These are phyloP conservation scores for Nesidiocoris tenuis DNA, from an alignment of 2,888 invertebrate genomes.

Conservation along the genomic window DNA sequence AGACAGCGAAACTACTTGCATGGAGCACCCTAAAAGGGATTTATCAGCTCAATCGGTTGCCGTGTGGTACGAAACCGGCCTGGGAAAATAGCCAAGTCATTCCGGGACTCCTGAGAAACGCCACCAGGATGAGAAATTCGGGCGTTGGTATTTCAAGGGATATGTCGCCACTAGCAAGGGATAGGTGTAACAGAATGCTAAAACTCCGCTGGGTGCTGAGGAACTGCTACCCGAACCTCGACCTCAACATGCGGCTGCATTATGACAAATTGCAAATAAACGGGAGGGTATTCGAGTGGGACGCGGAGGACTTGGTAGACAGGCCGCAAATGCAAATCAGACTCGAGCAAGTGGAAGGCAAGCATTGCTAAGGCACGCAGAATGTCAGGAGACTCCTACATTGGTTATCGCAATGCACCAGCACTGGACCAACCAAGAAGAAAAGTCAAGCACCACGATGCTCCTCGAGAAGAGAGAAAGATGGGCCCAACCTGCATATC, in stretches of 20 bases:
- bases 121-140: neutral
- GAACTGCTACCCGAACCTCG: neutral
- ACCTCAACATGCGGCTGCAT: neutral
- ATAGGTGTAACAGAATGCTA: neutral
- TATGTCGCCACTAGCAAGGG: neutral
- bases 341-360: too few species aligned
- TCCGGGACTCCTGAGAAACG: neutral
- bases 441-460: too few species aligned
- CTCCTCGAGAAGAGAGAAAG: too few species aligned
- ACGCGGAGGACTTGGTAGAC: neutral
- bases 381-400: too few species aligned
- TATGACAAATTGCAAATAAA: neutral
- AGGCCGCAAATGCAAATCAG: too few species aligned
- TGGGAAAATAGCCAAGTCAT: neutral
- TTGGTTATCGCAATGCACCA: too few species aligned
- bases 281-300: neutral
- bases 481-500: too few species aligned
- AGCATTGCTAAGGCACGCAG: too few species aligned
- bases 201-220: neutral
- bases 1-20: constrained; percentile 8
- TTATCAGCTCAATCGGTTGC: neutral
- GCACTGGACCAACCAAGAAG: too few species aligned
- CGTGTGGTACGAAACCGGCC: neutral
- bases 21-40: constrained; percentile 11
- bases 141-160: neutral